Percentiles rank a stretch among this genome's conserved stretches.
Evolutionary conservation across 2,113 vertebrate species (phyloP).

Genomic region (Recurvirostra avosetta): DNA sequence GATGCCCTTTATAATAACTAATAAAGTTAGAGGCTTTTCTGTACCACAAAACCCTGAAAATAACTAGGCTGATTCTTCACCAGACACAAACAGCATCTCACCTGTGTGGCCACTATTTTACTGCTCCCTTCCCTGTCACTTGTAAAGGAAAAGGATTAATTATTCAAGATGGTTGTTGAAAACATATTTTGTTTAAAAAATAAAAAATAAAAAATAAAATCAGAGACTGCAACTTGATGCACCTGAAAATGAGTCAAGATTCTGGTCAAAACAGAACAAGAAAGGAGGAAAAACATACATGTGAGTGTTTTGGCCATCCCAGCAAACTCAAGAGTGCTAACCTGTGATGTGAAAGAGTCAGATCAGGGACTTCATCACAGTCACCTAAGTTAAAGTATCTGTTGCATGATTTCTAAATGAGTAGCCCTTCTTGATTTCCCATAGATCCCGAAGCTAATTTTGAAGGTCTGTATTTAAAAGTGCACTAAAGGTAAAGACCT

Average conservation of each 20-base stretch:
- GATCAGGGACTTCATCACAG: background rate
- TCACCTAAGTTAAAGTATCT: background rate
- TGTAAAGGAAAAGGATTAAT: background rate
- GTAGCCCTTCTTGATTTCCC: background rate
- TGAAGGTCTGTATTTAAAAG: background rate
- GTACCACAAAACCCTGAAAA: background rate
- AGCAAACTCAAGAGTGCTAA: background rate
- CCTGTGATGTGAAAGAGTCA: background rate
- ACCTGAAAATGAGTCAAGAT: background rate
- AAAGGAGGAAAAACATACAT: background rate
- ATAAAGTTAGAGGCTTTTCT: background rate
- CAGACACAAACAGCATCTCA: background rate
- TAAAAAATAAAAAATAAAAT: background rate
- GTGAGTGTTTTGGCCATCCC: background rate
- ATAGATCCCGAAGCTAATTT: background rate
- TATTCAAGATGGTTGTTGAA: background rate
- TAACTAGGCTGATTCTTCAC: background rate
- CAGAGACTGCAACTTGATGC: background rate
- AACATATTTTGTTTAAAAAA: background rate
- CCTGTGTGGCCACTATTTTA: background rate
- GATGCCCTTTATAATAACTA: background rate
- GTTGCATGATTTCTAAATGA: background rate
- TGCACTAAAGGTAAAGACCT: background rate
- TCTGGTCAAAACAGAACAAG: background rate
- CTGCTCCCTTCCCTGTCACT: background rate